phyloP scores from a whole-genome alignment of 2,113 vertebrate species.

The Dinomys branickii region DNA sequence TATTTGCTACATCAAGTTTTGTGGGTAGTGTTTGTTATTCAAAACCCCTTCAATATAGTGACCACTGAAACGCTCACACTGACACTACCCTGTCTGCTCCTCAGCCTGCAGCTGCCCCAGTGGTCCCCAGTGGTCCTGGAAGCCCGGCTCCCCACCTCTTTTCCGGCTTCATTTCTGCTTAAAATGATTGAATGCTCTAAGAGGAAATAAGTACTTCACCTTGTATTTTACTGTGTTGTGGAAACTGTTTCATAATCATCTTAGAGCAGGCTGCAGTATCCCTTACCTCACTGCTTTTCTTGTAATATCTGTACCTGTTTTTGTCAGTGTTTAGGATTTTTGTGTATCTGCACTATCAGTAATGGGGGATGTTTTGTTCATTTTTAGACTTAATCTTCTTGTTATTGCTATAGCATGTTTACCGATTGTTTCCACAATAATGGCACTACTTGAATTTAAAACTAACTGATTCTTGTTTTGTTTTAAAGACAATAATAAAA shows the following conservation, averaged over 20 bases:
- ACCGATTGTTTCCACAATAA: neutral
- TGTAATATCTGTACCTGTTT: neutral
- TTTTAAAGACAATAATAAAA: no score
- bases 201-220: neutral
- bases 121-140: neutral
- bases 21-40: neutral
- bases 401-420: neutral
- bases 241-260: neutral
- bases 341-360: neutral
- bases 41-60: neutral
- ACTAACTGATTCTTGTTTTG: neutral
- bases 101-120: neutral
- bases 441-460: slow-evolving; percentile 30
- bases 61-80: neutral
- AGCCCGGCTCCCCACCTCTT: neutral
- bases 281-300: neutral
- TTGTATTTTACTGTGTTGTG: neutral
- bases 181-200: neutral
- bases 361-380: neutral
- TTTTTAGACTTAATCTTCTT: neutral
- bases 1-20: neutral
- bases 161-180: neutral
- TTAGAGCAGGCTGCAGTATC: neutral
- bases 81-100: neutral
- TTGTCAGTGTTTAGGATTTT: neutral